Conservation (phyloP, 2,797 vertebrate genomes). For the Merluccius polli region DNA sequence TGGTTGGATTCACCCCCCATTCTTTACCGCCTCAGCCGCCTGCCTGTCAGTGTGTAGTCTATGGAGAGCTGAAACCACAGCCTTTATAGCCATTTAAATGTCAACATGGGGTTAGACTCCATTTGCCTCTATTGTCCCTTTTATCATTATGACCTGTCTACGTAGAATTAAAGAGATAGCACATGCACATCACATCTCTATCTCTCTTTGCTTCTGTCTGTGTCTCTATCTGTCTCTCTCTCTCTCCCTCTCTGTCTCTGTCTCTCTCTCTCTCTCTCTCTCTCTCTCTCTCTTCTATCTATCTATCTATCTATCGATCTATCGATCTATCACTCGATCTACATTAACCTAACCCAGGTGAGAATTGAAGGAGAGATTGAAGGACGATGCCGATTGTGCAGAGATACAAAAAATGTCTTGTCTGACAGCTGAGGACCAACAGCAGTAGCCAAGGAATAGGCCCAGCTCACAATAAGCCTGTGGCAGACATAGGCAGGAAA, state of each 20-base stretch:
- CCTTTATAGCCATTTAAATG: slow-evolving; percentile 35
- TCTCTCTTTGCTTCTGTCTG: no score
- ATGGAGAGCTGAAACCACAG: slow-evolving; percentile 22
- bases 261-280: not conserved
- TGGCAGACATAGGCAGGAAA: no score
- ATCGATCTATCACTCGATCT: no score
- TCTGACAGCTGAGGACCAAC: no score
- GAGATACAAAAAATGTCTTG: no score
- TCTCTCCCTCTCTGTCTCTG: not conserved
- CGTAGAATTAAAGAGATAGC: slow-evolving; percentile 39
- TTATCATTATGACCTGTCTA: slow-evolving; percentile 15
- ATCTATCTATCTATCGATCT: not conserved
- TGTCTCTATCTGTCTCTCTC: no score
- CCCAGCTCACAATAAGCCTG: no score
- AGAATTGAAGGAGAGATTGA: no score
- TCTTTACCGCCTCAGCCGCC: no score
- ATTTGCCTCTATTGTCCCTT: slow-evolving; percentile 23
- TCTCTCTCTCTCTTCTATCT: not conserved
- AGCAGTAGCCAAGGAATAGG: no score
- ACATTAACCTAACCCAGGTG: no score
- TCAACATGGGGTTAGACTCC: slow-evolving; percentile 36
- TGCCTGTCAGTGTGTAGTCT: slow-evolving; percentile 40
- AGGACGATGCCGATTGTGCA: no score
- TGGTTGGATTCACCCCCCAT: slow-evolving; percentile 47
- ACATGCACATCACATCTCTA: not conserved